Evolutionary conservation across 1,140 invertebrate genomes (phyloP).

Genomic region (Drosophila orosa): DNA sequence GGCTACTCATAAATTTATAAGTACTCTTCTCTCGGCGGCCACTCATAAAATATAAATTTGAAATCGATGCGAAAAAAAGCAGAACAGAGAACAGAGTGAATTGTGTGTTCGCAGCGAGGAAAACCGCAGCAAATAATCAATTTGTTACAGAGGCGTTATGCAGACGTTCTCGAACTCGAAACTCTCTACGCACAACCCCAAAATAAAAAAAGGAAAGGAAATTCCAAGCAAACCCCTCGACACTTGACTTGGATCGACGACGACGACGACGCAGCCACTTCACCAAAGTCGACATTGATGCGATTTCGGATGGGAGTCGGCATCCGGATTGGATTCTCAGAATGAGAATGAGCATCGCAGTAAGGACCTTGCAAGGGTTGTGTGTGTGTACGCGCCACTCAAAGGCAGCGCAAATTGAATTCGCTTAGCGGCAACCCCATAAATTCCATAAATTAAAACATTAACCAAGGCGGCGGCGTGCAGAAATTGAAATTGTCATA

Average conservation of each 20-base stretch:
- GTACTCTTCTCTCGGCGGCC: slow-evolving; percentile 44
- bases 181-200: slow-evolving; percentile 62
- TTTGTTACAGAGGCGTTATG: slow-evolving; percentile 79
- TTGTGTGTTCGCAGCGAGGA: slow-evolving; percentile 23
- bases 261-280: slow-evolving; percentile 58
- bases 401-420: slow-evolving; percentile 71
- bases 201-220: not conserved
- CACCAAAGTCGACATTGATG: slow-evolving; percentile 47
- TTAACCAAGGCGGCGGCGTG: slow-evolving; percentile 55
- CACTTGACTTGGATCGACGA: slow-evolving; percentile 59
- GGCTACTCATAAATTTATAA: slow-evolving; percentile 79
- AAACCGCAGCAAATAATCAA: slow-evolving; percentile 80
- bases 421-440: slow-evolving; percentile 80
- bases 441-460: slow-evolving; percentile 81
- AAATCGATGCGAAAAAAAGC: slow-evolving; percentile 61
- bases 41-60: slow-evolving; percentile 67
- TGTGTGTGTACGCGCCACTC: slow-evolving; percentile 31
- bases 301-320: slow-evolving; percentile 5
- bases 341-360: not conserved
- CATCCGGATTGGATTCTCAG: slow-evolving; percentile 13
- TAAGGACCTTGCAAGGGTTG: slow-evolving; percentile 14
- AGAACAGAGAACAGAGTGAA: slow-evolving; percentile 11
- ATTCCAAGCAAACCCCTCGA: slow-evolving; percentile 44
- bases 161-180: slow-evolving; percentile 14
- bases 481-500: slow-evolving; percentile 66